Conservation (phyloP, 2,888 invertebrate species). For the Sussaba pulchella region DNA sequence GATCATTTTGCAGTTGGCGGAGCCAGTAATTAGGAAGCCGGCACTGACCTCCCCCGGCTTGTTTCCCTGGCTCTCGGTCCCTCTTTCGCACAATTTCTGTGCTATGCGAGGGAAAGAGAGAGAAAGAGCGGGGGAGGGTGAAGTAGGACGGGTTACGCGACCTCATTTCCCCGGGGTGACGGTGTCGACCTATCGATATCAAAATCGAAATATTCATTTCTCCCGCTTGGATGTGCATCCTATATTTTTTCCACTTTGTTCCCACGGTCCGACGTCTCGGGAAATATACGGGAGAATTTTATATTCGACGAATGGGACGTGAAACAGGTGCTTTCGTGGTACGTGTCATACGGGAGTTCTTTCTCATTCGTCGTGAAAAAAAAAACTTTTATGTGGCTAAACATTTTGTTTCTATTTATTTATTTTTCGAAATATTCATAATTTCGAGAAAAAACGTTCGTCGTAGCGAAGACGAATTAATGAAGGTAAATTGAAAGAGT, state of each 20-base stretch:
- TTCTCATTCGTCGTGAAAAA: neutral
- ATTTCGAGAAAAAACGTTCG: neutral
- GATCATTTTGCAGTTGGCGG: constrained; percentile 62
- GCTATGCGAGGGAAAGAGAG: neutral
- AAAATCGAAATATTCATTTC: constrained; percentile 68
- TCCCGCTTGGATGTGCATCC: constrained; percentile 34
- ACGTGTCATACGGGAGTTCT: neutral
- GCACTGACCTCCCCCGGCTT: constrained; percentile 19
- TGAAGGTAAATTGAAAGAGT: constrained; percentile 29
- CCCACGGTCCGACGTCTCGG: constrained; percentile 30
- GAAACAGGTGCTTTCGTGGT: neutral
- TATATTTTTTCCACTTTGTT: constrained; percentile 50
- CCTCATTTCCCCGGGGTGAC: constrained; percentile 60
- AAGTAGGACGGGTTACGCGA: constrained; percentile 48
- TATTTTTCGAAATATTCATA: constrained; percentile 18
- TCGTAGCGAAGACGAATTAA: constrained; percentile 18
- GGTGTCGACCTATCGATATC: constrained; percentile 68
- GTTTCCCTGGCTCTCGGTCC: neutral
- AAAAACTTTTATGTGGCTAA: no score
- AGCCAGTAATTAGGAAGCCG: constrained; percentile 60
- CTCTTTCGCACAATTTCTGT: constrained; percentile 9
- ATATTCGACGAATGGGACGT: neutral
- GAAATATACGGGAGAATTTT: neutral
- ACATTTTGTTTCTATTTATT: no score
- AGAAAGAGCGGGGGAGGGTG: no score